Evolutionary conservation across 2,888 invertebrate genomes (phyloP).

Genomic region (Heliconius ismenius): DNA sequence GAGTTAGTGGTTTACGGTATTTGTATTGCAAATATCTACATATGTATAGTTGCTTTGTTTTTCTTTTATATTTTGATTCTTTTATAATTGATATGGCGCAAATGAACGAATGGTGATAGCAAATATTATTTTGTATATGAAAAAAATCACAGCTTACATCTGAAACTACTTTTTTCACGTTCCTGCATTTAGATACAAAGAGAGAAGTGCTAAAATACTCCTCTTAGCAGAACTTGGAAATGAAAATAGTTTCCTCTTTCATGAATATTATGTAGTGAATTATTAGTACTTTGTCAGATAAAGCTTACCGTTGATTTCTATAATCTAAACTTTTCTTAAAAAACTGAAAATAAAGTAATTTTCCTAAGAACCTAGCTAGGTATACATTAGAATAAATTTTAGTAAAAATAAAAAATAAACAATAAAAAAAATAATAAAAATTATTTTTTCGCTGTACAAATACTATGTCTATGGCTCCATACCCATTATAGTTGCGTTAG

Average conservation of each 20-base stretch:
- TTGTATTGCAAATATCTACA: neutral
- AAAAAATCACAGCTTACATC: neutral
- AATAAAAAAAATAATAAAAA: neutral
- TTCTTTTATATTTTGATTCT: neutral
- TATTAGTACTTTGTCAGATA: too few species aligned
- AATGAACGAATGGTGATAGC: neutral
- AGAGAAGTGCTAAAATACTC: too few species aligned
- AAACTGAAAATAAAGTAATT: neutral
- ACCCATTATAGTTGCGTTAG: neutral
- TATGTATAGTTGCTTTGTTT: neutral
- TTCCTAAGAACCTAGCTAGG: neutral
- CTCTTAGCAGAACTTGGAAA: too few species aligned
- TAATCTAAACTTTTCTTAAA: neutral
- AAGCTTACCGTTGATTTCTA: neutral
- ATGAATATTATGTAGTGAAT: too few species aligned
- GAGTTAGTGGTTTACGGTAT: conserved; percentile 6
- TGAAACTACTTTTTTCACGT: neutral
- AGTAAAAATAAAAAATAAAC: neutral
- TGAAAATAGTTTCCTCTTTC: too few species aligned
- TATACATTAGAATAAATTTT: too few species aligned
- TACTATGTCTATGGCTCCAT: neutral
- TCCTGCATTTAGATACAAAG: too few species aligned
- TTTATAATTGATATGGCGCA: neutral
- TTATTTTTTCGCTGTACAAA: neutral
- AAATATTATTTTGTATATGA: neutral